A percentile compares a stretch with the other conserved stretches of the same genome.
phyloP scores from a whole-genome alignment of 2,113 vertebrate genomes.

The Zosterops borbonicus region DNA sequence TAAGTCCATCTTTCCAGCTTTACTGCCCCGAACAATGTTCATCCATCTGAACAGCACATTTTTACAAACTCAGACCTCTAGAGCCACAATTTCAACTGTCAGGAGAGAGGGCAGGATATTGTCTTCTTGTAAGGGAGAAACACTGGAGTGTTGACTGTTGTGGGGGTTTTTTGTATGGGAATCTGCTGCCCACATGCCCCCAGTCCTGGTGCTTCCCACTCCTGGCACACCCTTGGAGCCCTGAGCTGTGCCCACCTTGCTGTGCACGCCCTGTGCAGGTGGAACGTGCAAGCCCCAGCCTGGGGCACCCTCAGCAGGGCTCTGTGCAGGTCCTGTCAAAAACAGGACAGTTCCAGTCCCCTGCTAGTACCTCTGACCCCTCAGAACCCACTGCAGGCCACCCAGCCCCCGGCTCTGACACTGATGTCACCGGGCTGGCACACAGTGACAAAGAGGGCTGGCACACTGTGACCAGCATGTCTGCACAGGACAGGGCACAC shows the following conservation, averaged over 20 bases:
- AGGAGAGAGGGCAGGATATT: neutral
- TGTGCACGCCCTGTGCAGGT: fast-evolving
- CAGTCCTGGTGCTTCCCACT: neutral
- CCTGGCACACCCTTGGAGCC: neutral
- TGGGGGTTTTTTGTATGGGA: neutral
- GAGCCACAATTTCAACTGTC: neutral
- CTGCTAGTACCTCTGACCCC: fast-evolving
- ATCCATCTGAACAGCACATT: neutral
- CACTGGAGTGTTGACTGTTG: neutral
- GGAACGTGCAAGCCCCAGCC: neutral
- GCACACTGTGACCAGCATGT: neutral
- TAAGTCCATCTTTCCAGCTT: neutral
- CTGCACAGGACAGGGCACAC: neutral
- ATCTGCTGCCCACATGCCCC: neutral
- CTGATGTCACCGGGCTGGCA: too few species aligned
- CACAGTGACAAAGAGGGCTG: neutral
- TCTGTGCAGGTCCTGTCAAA: neutral
- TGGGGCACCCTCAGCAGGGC: neutral
- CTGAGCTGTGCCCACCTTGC: neutral
- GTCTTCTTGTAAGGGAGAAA: neutral
- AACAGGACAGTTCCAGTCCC: neutral
- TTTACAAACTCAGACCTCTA: neutral
- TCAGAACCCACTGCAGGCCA: fast-evolving
- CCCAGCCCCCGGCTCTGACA: neutral
- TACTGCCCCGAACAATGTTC: neutral